Evolutionary conservation across 92 coral and sea anemone genomes (phyloP).

Genomic region (Paramuricea clavata): DNA sequence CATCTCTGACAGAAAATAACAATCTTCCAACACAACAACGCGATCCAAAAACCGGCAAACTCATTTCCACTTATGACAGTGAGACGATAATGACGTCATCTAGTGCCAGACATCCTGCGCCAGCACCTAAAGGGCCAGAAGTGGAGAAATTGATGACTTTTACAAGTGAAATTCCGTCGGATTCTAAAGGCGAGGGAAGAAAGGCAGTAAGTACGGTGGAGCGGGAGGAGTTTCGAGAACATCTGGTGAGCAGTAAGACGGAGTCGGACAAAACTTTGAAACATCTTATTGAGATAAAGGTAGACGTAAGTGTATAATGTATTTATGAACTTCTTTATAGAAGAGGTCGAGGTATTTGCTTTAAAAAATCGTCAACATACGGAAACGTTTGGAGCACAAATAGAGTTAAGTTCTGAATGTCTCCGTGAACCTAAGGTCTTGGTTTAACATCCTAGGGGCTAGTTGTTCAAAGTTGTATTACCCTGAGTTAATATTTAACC

Average conservation of each 20-base stretch:
- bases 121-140: background rate
- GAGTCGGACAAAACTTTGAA: slow-evolving; percentile 40
- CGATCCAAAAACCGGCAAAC: slow-evolving; percentile 1
- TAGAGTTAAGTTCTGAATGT: no score
- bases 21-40: background rate
- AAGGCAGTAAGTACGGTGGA: background rate
- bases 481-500: no score
- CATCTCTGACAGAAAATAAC: background rate
- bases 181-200: background rate
- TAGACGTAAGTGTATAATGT: slow-evolving; percentile 35
- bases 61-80: slow-evolving; percentile 1
- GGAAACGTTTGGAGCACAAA: no score
- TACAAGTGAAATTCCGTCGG: background rate
- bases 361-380: no score
- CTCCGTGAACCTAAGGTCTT: no score
- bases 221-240: slow-evolving; percentile 3
- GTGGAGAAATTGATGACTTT: background rate
- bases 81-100: slow-evolving; percentile 14
- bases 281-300: slow-evolving; percentile 41
- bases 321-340: background rate
- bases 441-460: no score
- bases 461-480: no score
- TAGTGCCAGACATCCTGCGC: slow-evolving; percentile 3
- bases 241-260: slow-evolving; percentile 24
- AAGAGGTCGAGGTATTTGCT: background rate